Evolutionary conservation across 2,888 invertebrate genomes (phyloP).

Genomic region (Drepana falcataria): DNA sequence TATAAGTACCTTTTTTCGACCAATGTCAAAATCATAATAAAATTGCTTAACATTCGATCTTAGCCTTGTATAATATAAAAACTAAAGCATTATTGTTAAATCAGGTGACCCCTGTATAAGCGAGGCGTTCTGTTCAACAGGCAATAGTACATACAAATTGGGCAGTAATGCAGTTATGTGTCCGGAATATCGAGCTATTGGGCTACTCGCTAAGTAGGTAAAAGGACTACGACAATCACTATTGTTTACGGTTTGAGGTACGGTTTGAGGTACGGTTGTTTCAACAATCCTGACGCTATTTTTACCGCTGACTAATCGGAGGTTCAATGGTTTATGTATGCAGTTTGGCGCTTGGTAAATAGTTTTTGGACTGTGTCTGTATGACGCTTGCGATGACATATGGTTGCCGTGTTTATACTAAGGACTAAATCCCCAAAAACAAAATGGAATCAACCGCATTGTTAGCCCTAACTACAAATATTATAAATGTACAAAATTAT

Average conservation of each 20-base stretch:
- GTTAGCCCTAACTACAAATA: neutral
- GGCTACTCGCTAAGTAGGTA: slow-evolving; percentile 23
- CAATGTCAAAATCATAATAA: neutral
- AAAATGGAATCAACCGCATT: neutral
- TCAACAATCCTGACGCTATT: slow-evolving; percentile 25
- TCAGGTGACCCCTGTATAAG: neutral
- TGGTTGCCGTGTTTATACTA: too few relatives aligned
- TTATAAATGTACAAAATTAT: too few relatives aligned
- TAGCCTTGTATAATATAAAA: neutral
- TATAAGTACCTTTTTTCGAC: neutral
- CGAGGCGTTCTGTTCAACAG: neutral
- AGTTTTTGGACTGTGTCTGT: neutral
- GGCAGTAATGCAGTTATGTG: neutral
- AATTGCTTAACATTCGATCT: neutral
- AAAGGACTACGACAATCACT: slow-evolving; percentile 23
- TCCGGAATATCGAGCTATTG: slow-evolving; percentile 11
- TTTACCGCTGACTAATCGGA: slow-evolving; percentile 19
- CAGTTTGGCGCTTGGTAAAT: too few relatives aligned
- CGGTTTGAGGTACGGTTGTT: slow-evolving; percentile 33
- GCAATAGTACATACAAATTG: neutral
- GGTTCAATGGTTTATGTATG: slow-evolving; percentile 7
- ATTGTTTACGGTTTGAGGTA: slow-evolving; percentile 34
- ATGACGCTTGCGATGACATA: neutral
- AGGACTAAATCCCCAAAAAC: neutral
- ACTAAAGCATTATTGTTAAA: neutral